Evolutionary conservation across 1,140 invertebrate genomes (phyloP), one percentile per base, ranked within the genome.

Genomic region (Platyscapa corneri): DNA sequence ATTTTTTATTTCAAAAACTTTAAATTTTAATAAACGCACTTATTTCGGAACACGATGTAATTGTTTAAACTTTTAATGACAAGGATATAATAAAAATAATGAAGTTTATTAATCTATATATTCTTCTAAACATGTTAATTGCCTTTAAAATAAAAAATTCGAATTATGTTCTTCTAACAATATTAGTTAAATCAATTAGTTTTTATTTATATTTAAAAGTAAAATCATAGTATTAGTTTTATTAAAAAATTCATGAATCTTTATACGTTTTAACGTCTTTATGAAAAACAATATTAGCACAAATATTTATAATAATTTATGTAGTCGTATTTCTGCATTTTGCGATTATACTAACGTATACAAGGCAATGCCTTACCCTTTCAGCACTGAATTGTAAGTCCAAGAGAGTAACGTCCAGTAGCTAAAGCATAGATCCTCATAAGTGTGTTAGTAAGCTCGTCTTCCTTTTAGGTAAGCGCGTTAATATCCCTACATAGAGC

Each of bases 321-420:
- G 42, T 0, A 1, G 6, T 14, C 0, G 23, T 8, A 23, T n/a
- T 30, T 42, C 10, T 3, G n/a, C 42, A 32, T 81, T 53, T 70
- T 27, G 30, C 1, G 42, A 70, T 53, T 6, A 12, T 34, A 20
- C 49, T 39, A 56, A 74, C 30, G 27, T 82, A 27, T 23, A 23
- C 7, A 60, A 39, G 79, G 34, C 20, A 49, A 67, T 81, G 34
- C 16, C 3, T 8, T 32, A 32, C 39, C n/a, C 18, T 34, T 49
- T 70, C 14, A 5, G 23, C 46, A n/a, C 60, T 20, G 23, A 46
- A 83, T 83, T 23, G 34, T 42, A 60, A 83, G 72, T 83, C 82
- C 70, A 64, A 30, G 60, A 67, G 60, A 67, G 37, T 46, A 80
- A 60, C 60, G 60, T 67, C 60, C 27, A n/a, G 78, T 67, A 37